Evolutionary conservation across 1,140 invertebrate genomes (phyloP).

Genomic region (Cotesia vestalis): DNA sequence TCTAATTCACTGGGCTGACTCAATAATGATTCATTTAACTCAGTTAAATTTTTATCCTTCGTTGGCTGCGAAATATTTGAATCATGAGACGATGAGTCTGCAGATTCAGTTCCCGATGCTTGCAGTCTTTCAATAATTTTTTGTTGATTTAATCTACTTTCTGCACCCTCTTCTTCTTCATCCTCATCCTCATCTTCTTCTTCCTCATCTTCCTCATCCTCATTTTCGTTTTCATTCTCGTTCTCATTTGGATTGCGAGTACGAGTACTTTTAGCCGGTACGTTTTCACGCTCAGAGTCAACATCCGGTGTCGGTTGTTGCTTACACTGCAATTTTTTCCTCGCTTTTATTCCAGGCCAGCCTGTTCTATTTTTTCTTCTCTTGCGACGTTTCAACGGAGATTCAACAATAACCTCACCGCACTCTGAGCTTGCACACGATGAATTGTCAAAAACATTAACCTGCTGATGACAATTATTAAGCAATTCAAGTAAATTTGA

Average conservation of each 20-base stretch:
- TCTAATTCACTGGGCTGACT: neutral
- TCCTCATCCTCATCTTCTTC: slow-evolving; percentile 21
- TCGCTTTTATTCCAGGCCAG: slow-evolving; percentile 70
- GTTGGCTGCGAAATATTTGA: too few species aligned
- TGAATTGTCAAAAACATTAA: slow-evolving; percentile 55
- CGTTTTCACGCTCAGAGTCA: slow-evolving; percentile 34
- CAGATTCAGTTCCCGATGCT: neutral
- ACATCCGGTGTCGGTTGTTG: slow-evolving; percentile 34
- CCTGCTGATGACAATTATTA: slow-evolving; percentile 57
- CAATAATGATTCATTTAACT: too few species aligned
- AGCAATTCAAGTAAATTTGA: slow-evolving; percentile 58
- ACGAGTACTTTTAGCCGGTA: slow-evolving; percentile 16
- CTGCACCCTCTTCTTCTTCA: slow-evolving; percentile 17
- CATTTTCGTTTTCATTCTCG: slow-evolving; percentile 36
- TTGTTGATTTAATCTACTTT: neutral
- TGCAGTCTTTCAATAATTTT: slow-evolving; percentile 17
- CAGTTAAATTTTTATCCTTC: too few species aligned
- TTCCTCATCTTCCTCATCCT: slow-evolving; percentile 37
- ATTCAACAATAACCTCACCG: slow-evolving; percentile 54
- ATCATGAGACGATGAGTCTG: neutral
- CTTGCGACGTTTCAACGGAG: slow-evolving; percentile 56
- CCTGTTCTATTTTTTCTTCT: slow-evolving; percentile 70
- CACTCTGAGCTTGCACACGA: slow-evolving; percentile 63
- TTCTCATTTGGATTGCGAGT: slow-evolving; percentile 28
- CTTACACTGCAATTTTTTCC: slow-evolving; percentile 53